Evolutionary conservation across 2,888 invertebrate species (phyloP).

Genomic region (Cephus spinipes): DNA sequence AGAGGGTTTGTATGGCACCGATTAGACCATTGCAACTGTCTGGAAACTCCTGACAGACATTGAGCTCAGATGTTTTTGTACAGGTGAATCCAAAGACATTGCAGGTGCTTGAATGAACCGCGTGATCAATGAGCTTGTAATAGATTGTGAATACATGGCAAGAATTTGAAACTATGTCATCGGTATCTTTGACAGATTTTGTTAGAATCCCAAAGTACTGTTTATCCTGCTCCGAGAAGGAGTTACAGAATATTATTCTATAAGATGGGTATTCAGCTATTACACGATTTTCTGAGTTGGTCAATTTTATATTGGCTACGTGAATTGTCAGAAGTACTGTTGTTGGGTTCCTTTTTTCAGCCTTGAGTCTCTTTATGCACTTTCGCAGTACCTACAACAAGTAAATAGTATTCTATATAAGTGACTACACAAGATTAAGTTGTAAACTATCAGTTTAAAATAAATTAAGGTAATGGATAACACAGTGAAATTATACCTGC

Average conservation of each 20-base stretch:
- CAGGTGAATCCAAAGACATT: constrained; percentile 88
- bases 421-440: neutral
- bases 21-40: constrained; percentile 79
- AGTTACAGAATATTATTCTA: constrained; percentile 88
- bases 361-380: constrained; percentile 88
- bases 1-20: constrained; percentile 71
- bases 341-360: constrained; percentile 88
- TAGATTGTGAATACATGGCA: constrained; percentile 97
- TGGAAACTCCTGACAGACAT: constrained; percentile 90
- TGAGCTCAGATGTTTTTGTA: constrained; percentile 81
- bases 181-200: constrained; percentile 73
- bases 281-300: constrained; percentile 81
- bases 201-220: constrained; percentile 95
- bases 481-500: constrained; percentile 60
- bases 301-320: constrained; percentile 82
- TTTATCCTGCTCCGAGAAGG: constrained; percentile 90
- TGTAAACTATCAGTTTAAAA: neutral
- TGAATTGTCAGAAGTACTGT: constrained; percentile 88
- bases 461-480: neutral
- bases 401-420: neutral
- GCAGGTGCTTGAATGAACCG: constrained; percentile 82
- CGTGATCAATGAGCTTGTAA: constrained; percentile 85
- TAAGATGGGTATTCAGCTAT: constrained; percentile 90
- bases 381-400: constrained; percentile 78
- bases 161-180: constrained; percentile 81